phyloP scores from a whole-genome alignment of 2,113 vertebrate species.

The Fulmarus glacialis region DNA sequence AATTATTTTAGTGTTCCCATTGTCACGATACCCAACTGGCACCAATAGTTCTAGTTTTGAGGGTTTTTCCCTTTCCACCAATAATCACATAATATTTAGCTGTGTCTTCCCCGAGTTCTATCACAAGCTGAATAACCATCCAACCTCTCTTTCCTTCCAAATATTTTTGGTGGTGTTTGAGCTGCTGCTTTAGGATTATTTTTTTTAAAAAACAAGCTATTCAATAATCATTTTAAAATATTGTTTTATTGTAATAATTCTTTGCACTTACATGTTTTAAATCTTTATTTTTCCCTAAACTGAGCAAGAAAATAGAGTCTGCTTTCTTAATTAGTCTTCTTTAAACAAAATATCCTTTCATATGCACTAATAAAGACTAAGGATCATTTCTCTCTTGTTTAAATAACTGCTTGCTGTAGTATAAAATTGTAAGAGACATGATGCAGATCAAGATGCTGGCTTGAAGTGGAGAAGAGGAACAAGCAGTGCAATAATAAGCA shows the following conservation, averaged over 20 bases:
- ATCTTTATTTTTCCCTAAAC: conserved; percentile 73
- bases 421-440: conserved; percentile 83
- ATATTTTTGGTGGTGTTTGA: conserved; percentile 24
- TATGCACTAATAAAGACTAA: conserved; percentile 83
- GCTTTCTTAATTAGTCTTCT: conserved; percentile 85
- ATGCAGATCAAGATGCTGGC: conserved; percentile 82
- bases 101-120: background rate
- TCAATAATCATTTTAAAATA: conserved; percentile 59
- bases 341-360: conserved; percentile 83
- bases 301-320: conserved; percentile 74
- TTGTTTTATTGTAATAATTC: conserved; percentile 68
- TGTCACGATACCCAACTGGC: conserved; percentile 5
- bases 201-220: background rate
- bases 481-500: conserved; percentile 89
- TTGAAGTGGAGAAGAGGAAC: conserved; percentile 82
- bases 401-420: conserved; percentile 84
- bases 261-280: conserved; percentile 68
- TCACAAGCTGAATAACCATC: background rate
- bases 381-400: conserved; percentile 79
- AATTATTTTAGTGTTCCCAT: background rate
- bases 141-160: background rate
- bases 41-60: background rate
- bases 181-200: background rate
- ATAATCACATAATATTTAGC: background rate
- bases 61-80: background rate